phyloP scores from a whole-genome alignment of 92 coral and sea anemone genomes.

The Parazoanthus atlanticus region DNA sequence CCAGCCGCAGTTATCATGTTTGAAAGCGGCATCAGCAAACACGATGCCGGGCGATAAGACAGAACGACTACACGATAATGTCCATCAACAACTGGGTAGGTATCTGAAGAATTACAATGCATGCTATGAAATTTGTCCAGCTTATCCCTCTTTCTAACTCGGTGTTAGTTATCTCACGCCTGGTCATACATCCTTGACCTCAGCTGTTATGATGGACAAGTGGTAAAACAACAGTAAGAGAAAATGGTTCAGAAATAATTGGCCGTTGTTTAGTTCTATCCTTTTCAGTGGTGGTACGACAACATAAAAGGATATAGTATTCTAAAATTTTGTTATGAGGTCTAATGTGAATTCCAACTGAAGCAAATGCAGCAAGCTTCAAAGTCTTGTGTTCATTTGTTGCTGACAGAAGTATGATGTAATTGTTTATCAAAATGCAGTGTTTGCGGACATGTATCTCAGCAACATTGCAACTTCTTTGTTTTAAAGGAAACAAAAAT shows the following conservation, averaged over 20 bases:
- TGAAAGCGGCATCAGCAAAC: background rate
- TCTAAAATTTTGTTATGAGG: background rate
- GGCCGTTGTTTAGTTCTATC: too few species aligned
- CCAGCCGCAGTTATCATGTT: background rate
- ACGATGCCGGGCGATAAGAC: background rate
- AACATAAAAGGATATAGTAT: background rate
- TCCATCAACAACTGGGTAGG: background rate
- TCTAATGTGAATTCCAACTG: background rate
- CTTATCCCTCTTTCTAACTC: background rate
- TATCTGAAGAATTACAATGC: background rate
- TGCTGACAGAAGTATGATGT: constrained; percentile 1
- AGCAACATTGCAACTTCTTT: background rate
- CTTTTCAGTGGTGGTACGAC: background rate
- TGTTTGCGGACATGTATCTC: background rate
- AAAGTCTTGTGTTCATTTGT: background rate
- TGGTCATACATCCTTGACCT: background rate
- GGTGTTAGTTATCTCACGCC: background rate
- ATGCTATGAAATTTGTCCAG: background rate
- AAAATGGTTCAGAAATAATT: background rate
- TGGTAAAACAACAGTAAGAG: too few species aligned
- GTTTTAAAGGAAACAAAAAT: background rate
- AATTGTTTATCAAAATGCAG: background rate
- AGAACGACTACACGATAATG: background rate
- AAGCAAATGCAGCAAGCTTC: background rate
- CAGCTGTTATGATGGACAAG: background rate